These are phyloP conservation scores for Takifugu ocellatus DNA, from an alignment of 2,797 vertebrate genomes.

Conservation along the genomic window DNA sequence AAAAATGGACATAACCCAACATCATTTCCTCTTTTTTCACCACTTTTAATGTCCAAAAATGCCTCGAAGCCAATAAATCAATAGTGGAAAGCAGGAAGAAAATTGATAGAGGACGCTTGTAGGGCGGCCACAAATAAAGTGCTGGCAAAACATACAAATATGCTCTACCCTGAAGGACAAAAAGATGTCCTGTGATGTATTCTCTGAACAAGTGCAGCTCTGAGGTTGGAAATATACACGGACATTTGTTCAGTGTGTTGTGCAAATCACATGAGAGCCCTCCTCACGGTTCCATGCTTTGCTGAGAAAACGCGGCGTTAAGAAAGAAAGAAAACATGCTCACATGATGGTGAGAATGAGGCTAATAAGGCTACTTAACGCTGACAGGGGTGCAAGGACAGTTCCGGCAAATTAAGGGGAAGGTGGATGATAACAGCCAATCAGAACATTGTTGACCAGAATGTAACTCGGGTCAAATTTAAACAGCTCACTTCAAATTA, in stretches of 20 bases:
- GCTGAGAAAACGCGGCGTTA: slow-evolving; percentile 22
- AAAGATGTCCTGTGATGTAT: slow-evolving; percentile 45
- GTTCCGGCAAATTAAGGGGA: neutral
- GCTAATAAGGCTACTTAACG: slow-evolving; percentile 18
- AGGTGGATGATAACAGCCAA: no score
- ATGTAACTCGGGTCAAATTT: slow-evolving; percentile 7
- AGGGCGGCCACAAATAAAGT: slow-evolving; percentile 60
- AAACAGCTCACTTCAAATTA: no score
- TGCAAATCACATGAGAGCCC: slow-evolving; percentile 35
- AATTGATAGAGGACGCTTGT: slow-evolving; percentile 59
- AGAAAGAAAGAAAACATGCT: slow-evolving; percentile 27
- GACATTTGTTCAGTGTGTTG: slow-evolving; percentile 40
- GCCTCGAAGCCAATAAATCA: slow-evolving; percentile 57
- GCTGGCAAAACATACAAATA: slow-evolving; percentile 58
- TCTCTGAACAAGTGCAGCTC: slow-evolving; percentile 54
- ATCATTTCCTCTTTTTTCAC: slow-evolving; percentile 39
- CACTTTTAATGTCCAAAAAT: slow-evolving; percentile 57
- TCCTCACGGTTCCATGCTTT: slow-evolving; percentile 27
- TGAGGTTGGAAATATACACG: slow-evolving; percentile 36
- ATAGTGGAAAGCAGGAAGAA: slow-evolving; percentile 20
- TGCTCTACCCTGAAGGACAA: slow-evolving; percentile 52
- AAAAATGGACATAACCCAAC: slow-evolving; percentile 58
- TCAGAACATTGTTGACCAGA: no score
- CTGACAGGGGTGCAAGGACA: slow-evolving; percentile 17
- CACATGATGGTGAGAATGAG: slow-evolving; percentile 11